Conservation (phyloP, 1,140 invertebrate genomes). For the Leptestheria dahalacensis region DNA sequence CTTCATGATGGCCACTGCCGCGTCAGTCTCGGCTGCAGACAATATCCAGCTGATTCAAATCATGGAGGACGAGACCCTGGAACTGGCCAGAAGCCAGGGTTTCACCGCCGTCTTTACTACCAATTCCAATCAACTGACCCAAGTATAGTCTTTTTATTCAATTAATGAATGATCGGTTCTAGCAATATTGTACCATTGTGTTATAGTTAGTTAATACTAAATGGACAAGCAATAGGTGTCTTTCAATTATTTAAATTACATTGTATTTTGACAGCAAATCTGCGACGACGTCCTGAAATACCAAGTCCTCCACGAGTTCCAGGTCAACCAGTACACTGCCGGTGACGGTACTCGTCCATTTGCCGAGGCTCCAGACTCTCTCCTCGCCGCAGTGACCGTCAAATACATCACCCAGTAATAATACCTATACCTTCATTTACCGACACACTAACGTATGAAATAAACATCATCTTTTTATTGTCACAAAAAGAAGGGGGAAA, state of each 20-base stretch:
- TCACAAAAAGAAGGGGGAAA: neutral
- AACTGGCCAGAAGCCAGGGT: constrained; percentile 41
- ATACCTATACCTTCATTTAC: too few species aligned
- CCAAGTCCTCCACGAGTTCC: constrained; percentile 54
- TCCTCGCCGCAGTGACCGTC: constrained; percentile 35
- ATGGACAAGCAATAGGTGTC: too few species aligned
- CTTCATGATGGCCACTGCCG: constrained; percentile 47
- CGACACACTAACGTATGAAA: too few species aligned
- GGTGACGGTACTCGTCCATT: constrained; percentile 54
- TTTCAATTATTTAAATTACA: too few species aligned
- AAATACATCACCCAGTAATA: neutral
- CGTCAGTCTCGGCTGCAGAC: constrained; percentile 43
- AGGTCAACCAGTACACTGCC: constrained; percentile 59
- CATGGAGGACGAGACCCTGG: constrained; percentile 55
- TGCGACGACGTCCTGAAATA: constrained; percentile 63
- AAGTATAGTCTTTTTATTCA: constrained; percentile 34
- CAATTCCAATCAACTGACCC: constrained; percentile 68
- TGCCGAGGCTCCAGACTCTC: constrained; percentile 49
- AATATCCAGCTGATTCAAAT: constrained; percentile 58
- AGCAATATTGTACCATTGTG: too few species aligned
- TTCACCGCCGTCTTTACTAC: constrained; percentile 66
- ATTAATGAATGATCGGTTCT: too few species aligned
- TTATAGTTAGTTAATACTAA: too few species aligned
- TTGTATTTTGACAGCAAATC: constrained; percentile 44
- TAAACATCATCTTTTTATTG: neutral